These are phyloP conservation scores for Bradysia coprophila DNA, from an alignment of 1,140 invertebrate genomes.

Conservation along the genomic window DNA sequence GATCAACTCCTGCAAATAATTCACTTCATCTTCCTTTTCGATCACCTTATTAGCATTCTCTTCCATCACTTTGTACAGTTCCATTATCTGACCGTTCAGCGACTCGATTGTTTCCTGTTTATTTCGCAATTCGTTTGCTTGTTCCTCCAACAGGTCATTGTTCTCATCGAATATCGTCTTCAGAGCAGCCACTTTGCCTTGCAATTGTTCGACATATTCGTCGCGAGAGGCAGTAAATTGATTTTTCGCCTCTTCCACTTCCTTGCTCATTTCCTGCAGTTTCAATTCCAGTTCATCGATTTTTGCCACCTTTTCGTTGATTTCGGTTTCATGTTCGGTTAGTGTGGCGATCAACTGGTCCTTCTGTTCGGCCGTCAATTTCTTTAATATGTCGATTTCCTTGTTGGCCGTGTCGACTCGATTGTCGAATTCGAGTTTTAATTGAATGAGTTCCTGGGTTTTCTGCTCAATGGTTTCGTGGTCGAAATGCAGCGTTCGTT, in stretches of 20 bases:
- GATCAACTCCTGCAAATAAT: constrained; percentile 10
- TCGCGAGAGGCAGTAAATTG: not conserved
- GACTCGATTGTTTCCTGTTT: constrained; percentile 19
- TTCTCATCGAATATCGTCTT: constrained; percentile 8
- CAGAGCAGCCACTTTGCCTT: not conserved
- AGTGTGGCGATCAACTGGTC: constrained; percentile 19
- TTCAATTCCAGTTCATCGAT: constrained; percentile 19
- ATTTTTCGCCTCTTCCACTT: constrained; percentile 3
- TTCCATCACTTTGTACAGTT: constrained; percentile 13
- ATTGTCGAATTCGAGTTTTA: constrained; percentile 23
- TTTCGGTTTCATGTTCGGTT: constrained; percentile 14
- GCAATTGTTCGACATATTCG: not conserved
- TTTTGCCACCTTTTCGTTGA: constrained; percentile 30
- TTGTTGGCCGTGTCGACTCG: constrained; percentile 17
- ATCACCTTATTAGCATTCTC: constrained; percentile 13
- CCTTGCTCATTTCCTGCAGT: constrained; percentile 9
- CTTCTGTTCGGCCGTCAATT: constrained; percentile 17
- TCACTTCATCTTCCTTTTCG: constrained; percentile 13
- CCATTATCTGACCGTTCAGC: constrained; percentile 14
- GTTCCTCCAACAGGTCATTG: constrained; percentile 12
- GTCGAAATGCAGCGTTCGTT: not conserved
- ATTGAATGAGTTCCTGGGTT: constrained; percentile 4
- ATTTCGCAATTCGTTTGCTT: constrained; percentile 10
- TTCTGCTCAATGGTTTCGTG: not conserved
- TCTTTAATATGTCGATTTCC: constrained; percentile 16